Evolutionary conservation across 2,888 invertebrate species (phyloP).

Genomic region (Teinopalpus imperialis): DNA sequence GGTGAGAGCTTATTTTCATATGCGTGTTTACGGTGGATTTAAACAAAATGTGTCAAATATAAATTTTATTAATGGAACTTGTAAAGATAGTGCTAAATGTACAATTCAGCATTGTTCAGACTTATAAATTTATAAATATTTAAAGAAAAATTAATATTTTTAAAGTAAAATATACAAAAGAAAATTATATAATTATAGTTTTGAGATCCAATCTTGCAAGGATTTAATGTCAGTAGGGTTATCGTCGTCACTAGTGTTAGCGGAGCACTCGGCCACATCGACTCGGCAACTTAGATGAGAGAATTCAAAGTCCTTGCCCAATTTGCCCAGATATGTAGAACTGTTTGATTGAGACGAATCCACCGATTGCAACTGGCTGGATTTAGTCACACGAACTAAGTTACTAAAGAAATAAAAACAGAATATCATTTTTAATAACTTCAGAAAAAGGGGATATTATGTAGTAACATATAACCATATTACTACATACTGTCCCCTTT

Average conservation of each 20-base stretch:
- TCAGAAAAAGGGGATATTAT: too few relatives aligned
- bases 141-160: slow-evolving; percentile 11
- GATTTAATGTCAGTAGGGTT: slow-evolving; percentile 83
- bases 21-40: too few relatives aligned
- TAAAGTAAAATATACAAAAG: slow-evolving; percentile 5
- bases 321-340: slow-evolving; percentile 86
- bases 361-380: slow-evolving; percentile 89
- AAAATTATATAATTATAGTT: slow-evolving; percentile 54
- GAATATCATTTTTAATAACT: too few relatives aligned
- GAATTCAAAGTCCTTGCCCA: slow-evolving; percentile 92
- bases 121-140: slow-evolving; percentile 17
- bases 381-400: slow-evolving; percentile 91
- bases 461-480: too few relatives aligned
- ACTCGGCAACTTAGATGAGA: slow-evolving; percentile 86
- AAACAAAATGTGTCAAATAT: not conserved
- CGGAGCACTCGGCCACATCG: slow-evolving; percentile 86
- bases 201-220: slow-evolving; percentile 88
- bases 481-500: too few relatives aligned
- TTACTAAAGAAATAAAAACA: slow-evolving; percentile 81
- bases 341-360: slow-evolving; percentile 84
- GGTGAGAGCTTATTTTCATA: too few relatives aligned
- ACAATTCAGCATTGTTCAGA: slow-evolving; percentile 21
- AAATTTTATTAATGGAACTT: slow-evolving; percentile 16
- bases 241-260: slow-evolving; percentile 80
- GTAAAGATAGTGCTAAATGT: slow-evolving; percentile 17